phyloP scores from a whole-genome alignment of 2,113 vertebrate species.

The Regulus satrapa region DNA sequence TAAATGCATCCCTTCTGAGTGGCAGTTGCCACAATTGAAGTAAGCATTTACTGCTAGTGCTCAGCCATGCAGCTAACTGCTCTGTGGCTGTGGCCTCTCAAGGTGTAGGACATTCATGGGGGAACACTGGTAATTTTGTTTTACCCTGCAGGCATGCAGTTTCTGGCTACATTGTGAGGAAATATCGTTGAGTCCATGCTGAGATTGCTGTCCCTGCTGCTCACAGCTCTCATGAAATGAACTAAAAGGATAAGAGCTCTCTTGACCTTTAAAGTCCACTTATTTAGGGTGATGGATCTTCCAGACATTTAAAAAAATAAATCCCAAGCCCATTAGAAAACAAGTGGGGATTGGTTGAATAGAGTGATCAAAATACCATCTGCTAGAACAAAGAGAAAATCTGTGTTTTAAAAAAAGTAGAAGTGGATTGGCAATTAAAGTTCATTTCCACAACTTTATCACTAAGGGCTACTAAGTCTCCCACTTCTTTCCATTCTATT shows the following conservation, averaged over 20 bases:
- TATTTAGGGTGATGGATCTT: slow-evolving; percentile 50
- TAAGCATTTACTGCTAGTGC: slow-evolving; percentile 74
- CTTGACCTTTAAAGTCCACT: slow-evolving; percentile 64
- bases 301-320: neutral
- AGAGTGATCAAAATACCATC: neutral
- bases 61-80: slow-evolving; percentile 78
- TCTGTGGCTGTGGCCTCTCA: slow-evolving; percentile 74
- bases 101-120: slow-evolving; percentile 75
- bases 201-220: slow-evolving; percentile 53
- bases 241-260: slow-evolving; percentile 58
- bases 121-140: slow-evolving; percentile 76
- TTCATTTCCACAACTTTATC: neutral
- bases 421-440: neutral
- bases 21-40: slow-evolving; percentile 73
- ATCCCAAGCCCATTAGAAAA: neutral
- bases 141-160: slow-evolving; percentile 74
- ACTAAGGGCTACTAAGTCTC: neutral
- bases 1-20: slow-evolving; percentile 71
- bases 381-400: neutral
- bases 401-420: neutral
- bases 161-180: slow-evolving; percentile 63
- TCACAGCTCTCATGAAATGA: slow-evolving; percentile 46
- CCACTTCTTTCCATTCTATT: neutral
- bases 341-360: neutral
- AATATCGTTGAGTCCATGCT: slow-evolving; percentile 65